A percentile compares a stretch with the other conserved stretches of the same genome.
Conservation (phyloP, 2,797 vertebrate species). For the Tadarida brasiliensis region DNA sequence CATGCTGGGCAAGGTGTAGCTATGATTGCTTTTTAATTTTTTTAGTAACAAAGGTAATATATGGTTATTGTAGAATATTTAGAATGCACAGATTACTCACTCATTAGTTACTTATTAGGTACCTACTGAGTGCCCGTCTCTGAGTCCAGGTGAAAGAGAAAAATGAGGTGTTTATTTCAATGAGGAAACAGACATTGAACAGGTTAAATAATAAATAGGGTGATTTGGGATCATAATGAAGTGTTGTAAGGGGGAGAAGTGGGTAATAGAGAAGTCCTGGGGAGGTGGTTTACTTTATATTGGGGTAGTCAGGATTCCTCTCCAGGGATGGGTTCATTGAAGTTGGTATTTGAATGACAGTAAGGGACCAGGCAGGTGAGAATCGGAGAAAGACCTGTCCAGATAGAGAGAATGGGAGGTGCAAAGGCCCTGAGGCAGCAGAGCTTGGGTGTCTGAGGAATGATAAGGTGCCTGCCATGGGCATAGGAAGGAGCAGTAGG, state of each 20-base stretch:
- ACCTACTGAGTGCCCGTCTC: not conserved
- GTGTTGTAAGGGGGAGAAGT: not conserved
- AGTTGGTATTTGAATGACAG: not conserved
- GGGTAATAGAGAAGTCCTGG: not conserved
- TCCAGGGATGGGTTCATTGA: not conserved
- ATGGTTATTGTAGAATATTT: not conserved
- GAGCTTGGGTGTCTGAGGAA: not conserved
- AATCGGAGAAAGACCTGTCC: not conserved
- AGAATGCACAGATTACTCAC: not conserved
- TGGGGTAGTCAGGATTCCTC: not conserved
- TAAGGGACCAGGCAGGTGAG: not conserved
- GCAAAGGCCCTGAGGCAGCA: constrained; percentile 13
- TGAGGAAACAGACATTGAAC: not conserved
- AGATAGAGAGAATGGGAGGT: not conserved
- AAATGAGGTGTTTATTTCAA: not conserved
- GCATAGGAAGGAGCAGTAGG: accelerated
- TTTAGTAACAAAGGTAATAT: too few species aligned
- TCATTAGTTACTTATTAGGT: not conserved
- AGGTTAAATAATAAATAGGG: not conserved
- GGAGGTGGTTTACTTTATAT: not conserved
- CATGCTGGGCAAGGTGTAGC: not conserved
- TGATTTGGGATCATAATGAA: not conserved
- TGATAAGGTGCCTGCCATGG: not conserved
- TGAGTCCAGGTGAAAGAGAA: not conserved
- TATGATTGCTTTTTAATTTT: not conserved